Conservation (phyloP, 2,797 vertebrate genomes). For the Onychomys torridus region DNA sequence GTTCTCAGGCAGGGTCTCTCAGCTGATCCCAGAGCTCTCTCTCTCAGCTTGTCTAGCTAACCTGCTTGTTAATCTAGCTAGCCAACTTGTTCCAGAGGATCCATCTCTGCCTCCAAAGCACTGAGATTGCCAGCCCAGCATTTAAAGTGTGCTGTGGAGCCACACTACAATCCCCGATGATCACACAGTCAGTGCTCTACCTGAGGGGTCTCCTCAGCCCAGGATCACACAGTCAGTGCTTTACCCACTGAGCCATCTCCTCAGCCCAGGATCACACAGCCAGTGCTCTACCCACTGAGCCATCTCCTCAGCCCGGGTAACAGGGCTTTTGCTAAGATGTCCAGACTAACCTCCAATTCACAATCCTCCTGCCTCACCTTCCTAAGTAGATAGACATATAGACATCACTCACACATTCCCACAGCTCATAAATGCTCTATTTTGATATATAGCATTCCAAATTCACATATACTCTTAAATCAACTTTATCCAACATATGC, state of each 20-base stretch:
- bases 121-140: background rate
- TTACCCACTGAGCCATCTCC: too few species aligned
- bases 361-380: background rate
- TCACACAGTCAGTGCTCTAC: too few species aligned
- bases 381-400: background rate
- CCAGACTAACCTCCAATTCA: background rate
- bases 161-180: background rate
- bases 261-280: background rate
- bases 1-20: background rate
- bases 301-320: background rate
- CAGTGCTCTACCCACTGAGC: background rate
- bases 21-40: background rate
- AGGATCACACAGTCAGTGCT: too few species aligned
- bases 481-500: conserved; percentile 15
- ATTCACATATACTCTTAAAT: background rate
- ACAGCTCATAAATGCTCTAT: conserved; percentile 35
- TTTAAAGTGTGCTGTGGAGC: background rate
- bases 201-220: too few species aligned
- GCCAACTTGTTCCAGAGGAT: background rate
- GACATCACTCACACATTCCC: background rate
- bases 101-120: background rate
- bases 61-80: background rate
- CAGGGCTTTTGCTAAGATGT: background rate
- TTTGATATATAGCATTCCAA: conserved; percentile 18
- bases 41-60: background rate